Conservation (phyloP, 2,888 invertebrate species). For the Serrognathus titanus region DNA sequence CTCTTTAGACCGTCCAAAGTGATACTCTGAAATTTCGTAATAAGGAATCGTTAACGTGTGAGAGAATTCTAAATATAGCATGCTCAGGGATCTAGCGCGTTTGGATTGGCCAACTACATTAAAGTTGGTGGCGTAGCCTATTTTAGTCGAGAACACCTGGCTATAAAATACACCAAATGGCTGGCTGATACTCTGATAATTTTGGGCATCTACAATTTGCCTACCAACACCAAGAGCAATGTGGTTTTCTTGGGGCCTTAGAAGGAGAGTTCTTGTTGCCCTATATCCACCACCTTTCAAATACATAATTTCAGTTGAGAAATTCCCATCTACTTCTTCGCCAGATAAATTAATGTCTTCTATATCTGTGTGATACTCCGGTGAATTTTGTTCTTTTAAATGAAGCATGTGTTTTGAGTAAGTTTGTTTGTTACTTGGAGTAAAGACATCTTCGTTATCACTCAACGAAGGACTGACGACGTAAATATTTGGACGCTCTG, state of each 20-base stretch:
- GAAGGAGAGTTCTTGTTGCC: neutral
- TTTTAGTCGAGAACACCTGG: slow-evolving; percentile 4
- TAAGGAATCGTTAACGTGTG: slow-evolving; percentile 16
- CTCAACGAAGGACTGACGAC: neutral
- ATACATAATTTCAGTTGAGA: neutral
- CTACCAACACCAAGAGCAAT: no score
- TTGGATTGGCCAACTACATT: slow-evolving; percentile 16
- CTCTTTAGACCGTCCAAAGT: slow-evolving; percentile 11
- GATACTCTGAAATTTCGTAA: slow-evolving; percentile 15
- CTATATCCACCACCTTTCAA: slow-evolving; percentile 3
- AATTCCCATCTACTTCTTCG: slow-evolving; percentile 10
- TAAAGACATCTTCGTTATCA: slow-evolving; percentile 47
- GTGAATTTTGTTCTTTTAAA: slow-evolving; percentile 51
- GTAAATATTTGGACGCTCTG: slow-evolving; percentile 19
- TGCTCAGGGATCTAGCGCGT: slow-evolving; percentile 13
- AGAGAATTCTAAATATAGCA: slow-evolving; percentile 20
- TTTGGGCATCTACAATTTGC: no score
- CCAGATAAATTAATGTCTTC: slow-evolving; percentile 50
- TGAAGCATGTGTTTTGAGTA: slow-evolving; percentile 49
- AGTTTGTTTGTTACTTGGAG: slow-evolving; percentile 41
- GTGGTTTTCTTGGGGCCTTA: neutral
- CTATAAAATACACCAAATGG: neutral
- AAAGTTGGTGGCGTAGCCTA: slow-evolving; percentile 18
- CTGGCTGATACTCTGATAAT: neutral
- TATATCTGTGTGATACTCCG: slow-evolving; percentile 53